phyloP scores from a whole-genome alignment of 2,888 invertebrate genomes.

The Pseudococcus jackbeardsleyi region DNA sequence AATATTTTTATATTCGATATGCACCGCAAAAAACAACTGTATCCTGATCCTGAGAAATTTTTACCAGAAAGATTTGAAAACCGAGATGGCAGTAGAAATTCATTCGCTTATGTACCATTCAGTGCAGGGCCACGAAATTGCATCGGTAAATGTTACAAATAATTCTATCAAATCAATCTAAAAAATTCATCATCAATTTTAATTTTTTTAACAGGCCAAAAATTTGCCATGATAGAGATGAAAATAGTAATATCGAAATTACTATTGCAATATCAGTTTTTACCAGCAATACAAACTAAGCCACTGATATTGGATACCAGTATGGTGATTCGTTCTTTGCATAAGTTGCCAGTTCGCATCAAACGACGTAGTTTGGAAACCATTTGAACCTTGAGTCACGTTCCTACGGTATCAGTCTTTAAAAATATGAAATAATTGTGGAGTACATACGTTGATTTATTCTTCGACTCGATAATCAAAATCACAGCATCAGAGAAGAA shows the following conservation, averaged over 20 bases:
- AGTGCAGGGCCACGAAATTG: constrained; percentile 66
- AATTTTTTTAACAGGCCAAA: constrained; percentile 61
- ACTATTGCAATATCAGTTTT: constrained; percentile 55
- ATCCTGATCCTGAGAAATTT: constrained; percentile 63
- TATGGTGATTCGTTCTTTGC: constrained; percentile 35
- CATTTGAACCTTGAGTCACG: neutral
- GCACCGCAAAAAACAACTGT: constrained; percentile 58
- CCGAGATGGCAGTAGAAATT: constrained; percentile 41
- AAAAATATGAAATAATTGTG: too few species aligned
- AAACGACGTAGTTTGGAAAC: neutral
- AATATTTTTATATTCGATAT: constrained; percentile 44
- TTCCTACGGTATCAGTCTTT: too few species aligned
- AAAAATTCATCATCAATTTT: neutral
- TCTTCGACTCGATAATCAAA: too few species aligned
- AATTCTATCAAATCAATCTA: neutral
- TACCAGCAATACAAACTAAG: constrained; percentile 9
- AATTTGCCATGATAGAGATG: constrained; percentile 66
- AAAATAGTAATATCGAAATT: constrained; percentile 63
- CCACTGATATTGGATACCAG: constrained; percentile 35
- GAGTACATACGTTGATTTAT: too few species aligned
- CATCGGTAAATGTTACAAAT: constrained; percentile 59
- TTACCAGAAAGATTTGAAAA: constrained; percentile 64
- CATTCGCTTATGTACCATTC: constrained; percentile 65
- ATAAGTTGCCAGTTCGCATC: constrained; percentile 4
- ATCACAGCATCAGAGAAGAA: too few species aligned